These are phyloP conservation scores for Ispidina lecontei DNA, from an alignment of 2,797 vertebrate genomes.

Conservation along the genomic window DNA sequence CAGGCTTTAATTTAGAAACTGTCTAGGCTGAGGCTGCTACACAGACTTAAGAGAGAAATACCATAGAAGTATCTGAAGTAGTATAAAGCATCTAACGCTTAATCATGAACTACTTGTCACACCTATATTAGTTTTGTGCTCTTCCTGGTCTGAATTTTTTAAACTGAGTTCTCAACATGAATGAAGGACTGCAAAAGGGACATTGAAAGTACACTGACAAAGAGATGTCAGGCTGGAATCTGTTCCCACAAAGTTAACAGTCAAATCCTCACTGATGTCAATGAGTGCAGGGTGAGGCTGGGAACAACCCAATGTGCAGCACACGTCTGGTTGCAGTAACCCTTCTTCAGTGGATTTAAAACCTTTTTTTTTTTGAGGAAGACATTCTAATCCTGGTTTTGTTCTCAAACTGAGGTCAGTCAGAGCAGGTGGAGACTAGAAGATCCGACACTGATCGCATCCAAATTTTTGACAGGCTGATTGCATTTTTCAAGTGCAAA, in stretches of 20 bases:
- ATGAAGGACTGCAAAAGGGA: background rate
- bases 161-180: background rate
- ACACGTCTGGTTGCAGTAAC: background rate
- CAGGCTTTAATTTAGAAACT: background rate
- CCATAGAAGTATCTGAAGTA: background rate
- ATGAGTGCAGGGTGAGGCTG: background rate
- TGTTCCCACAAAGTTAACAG: background rate
- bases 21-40: background rate
- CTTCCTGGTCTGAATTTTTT: background rate
- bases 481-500: background rate
- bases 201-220: background rate
- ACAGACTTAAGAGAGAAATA: background rate
- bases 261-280: background rate
- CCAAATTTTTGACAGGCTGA: background rate
- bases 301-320: background rate
- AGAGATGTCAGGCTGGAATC: background rate
- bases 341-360: background rate
- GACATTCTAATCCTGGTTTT: background rate
- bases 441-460: background rate
- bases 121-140: background rate
- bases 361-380: background rate
- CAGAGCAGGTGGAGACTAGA: background rate
- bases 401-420: background rate
- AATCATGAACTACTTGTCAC: background rate
- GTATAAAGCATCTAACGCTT: background rate